Base-by-base conservation (phyloP, 1,140 invertebrate genomes). In the Drosophila pseudoobscura region DNA sequence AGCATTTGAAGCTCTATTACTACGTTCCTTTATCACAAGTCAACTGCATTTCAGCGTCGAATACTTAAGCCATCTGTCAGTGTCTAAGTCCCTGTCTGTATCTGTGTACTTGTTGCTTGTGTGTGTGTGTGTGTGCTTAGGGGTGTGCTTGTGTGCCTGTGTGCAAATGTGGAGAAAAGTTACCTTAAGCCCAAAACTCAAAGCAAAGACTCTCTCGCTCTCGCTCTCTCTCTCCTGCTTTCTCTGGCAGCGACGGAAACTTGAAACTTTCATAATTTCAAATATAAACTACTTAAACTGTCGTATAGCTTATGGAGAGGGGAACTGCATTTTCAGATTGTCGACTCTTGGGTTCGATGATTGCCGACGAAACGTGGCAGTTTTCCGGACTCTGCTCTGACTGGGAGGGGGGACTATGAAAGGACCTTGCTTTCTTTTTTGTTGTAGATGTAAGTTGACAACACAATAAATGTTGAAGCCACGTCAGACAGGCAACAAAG, bases 241-340 rank as follows among this genome's bases (percentile, higher is more conserved):
- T 4, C 9, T 39, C 35, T 39, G 35, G 35, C 9, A 39, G 35
- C 11, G 3, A 39, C 11, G 35, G 35, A 39, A 39, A 39, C 46
- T 62, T 64, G 47, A 79, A 88, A 88, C 78, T 83, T 88, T 88
- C 72, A 83, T 83, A 88, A 83, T 88, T 88, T 77, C 26, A 70
- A 73, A 70, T 76, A 79, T 76, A 76, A 88, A 88, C 78, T 88
- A 88, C 84, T 88, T 88, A 83, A 83, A 88, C 75, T 88, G 83
- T 88, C 78, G 84, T 80, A 66, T 46, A 58, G 60, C 22, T 20
- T 44, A 15, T 26, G 47, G 35, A 20, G 43, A n/a, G 8, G 4
- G 24, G 15, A 45, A 29, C 55, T 58, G 57, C 68, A 77, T 76
- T 85, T 76, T 76, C 72, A 61, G 51, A 55, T 75, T 54, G 61